A percentile compares a stretch with the other conserved stretches of the same genome.
Evolutionary conservation across 1,140 invertebrate species (phyloP).

Genomic region (Aphaenogaster floridana): DNA sequence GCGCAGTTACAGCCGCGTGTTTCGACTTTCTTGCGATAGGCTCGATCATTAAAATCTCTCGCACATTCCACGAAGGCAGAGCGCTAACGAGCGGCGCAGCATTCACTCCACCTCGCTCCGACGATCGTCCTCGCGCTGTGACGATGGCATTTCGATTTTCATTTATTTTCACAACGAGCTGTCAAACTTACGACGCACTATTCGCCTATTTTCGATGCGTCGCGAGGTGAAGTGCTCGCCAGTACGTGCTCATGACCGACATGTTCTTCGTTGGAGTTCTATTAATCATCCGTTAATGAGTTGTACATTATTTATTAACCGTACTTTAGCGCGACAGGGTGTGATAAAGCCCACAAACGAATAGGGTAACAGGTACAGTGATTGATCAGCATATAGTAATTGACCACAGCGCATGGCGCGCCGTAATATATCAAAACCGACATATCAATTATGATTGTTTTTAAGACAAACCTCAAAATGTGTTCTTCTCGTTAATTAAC

Average conservation of each 20-base stretch:
- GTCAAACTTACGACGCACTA: slow-evolving; percentile 26
- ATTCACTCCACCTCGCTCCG: neutral
- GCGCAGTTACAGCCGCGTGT: slow-evolving; percentile 10
- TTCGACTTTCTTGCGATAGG: slow-evolving; percentile 49
- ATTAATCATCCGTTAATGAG: slow-evolving; percentile 57
- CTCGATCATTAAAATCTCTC: slow-evolving; percentile 51
- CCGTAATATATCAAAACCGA: slow-evolving; percentile 35
- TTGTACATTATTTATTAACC: slow-evolving; percentile 53
- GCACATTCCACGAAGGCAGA: slow-evolving; percentile 31
- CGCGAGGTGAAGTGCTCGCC: neutral
- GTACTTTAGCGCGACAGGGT: slow-evolving; percentile 44
- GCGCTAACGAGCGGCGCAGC: slow-evolving; percentile 33
- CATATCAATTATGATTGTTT: slow-evolving; percentile 46
- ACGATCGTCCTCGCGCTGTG: slow-evolving; percentile 8
- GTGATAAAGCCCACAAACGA: slow-evolving; percentile 40
- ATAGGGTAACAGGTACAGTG: slow-evolving; percentile 43
- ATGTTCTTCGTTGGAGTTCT: slow-evolving; percentile 27
- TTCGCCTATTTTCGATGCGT: slow-evolving; percentile 27
- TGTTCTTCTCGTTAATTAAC: neutral
- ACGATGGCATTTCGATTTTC: slow-evolving; percentile 42
- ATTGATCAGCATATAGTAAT: slow-evolving; percentile 52
- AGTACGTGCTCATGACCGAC: slow-evolving; percentile 13
- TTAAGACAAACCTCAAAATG: slow-evolving; percentile 31
- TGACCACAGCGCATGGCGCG: neutral
- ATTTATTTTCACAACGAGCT: slow-evolving; percentile 47